Evolutionary conservation across 1,140 invertebrate species (phyloP), one percentile per base, ranked within the genome.

Genomic region (Chrysoperla carnea): DNA sequence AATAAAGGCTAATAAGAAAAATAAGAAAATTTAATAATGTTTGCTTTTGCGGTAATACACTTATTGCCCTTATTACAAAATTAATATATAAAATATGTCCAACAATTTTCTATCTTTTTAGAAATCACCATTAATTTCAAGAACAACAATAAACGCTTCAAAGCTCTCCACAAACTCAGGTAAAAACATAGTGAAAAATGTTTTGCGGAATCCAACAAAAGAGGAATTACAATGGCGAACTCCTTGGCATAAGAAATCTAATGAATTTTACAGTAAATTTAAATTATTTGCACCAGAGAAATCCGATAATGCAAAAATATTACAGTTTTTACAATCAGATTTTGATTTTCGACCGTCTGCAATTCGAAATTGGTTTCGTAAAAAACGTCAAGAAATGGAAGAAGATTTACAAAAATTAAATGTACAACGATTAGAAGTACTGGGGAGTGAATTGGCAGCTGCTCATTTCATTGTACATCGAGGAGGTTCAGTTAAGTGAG

Each of bases 381-480:
- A 53, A 6, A 55, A 59, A n/a, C 54, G 62, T 43, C 46, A 54
- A 41, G 41, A 54, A 3, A 46, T 52, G 6, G 54, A 61, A 41
- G 62, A 58, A 12, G 45, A 51, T 15, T 33, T 57, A 42, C 68
- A 75, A 48, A 52, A 53, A 37, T 69, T 60, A 48, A 56, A 67
- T 13, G 56, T 62, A 7, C 54, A 69, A 15, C 52, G 68, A 6
- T 56, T 70, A 49, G 45, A 64, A 49, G 60, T 56, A 38, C 48
- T 77, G 4, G 84, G 85, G 0, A 60, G 66, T 43, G 54, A 90
- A 54, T 55, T 90, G 46, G 79, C 82, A 13, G 68, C 73, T 2
- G 78, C 82, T 11, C 76, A 83, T 61, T 87, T 86, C 52, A 48
- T 87, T 35, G 51, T 83, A 1, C 58, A 60, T 50, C 58, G 76